Conservation (phyloP, 2,888 invertebrate species). For the Sinotaia quadrata region DNA sequence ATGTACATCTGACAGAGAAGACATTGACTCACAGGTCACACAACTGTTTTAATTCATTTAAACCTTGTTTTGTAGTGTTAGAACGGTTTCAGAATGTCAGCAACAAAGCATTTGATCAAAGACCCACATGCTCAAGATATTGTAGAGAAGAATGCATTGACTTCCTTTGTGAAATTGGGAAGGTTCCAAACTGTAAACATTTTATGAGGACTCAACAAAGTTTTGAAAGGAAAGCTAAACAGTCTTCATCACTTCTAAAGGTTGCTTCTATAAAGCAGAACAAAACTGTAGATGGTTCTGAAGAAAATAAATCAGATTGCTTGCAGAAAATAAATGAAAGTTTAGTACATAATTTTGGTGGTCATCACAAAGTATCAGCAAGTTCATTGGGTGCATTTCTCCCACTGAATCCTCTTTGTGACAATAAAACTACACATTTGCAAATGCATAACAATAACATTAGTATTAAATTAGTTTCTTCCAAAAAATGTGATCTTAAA, state of each 20-base stretch:
- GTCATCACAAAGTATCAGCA: not conserved
- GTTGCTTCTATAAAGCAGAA: not conserved
- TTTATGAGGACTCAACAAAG: not conserved
- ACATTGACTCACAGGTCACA: too few relatives aligned
- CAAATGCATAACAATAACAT: not conserved
- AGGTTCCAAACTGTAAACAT: not conserved
- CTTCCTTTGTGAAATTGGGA: conserved; percentile 4
- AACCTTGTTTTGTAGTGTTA: conserved; percentile 16
- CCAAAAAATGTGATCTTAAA: too few relatives aligned
- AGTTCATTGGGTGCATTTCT: not conserved
- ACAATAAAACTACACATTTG: not conserved
- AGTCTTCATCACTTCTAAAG: not conserved
- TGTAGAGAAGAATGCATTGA: conserved; percentile 19
- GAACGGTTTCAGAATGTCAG: not conserved
- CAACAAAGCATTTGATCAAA: not conserved
- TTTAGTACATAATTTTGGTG: not conserved
- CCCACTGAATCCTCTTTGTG: not conserved
- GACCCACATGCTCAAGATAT: not conserved
- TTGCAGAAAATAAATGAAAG: not conserved
- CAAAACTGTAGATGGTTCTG: conserved; percentile 14
- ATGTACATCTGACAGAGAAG: too few relatives aligned
- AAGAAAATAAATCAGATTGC: not conserved
- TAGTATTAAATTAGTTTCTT: too few relatives aligned
- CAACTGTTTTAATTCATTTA: too few relatives aligned
- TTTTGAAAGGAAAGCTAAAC: not conserved